Evolutionary conservation across 2,797 vertebrate species (phyloP), one percentile per base, ranked within the genome.

Genomic region (Lepidocolaptes lacrymiger): DNA sequence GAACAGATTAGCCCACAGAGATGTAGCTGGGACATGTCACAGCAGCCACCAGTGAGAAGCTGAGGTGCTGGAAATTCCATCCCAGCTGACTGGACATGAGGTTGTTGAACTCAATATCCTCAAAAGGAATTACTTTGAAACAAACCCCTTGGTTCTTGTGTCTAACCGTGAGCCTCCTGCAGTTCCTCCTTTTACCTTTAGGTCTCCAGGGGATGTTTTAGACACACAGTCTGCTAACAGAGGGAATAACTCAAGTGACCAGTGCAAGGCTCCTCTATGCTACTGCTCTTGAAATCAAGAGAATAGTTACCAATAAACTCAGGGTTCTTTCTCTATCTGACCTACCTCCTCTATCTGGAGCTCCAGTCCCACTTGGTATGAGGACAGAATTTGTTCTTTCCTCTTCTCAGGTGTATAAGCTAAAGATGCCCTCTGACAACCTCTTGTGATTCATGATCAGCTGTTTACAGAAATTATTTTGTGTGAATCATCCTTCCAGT

Each of bases 401-500:
- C 71, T 85, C 75, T 72, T 83, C 71, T 85, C 75, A 83, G 64
- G 80, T 92, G 80, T 92, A 73, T 88, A 88, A 85, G 4, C 27
- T 64, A 24, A 81, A 76, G 55, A 66, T 56, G 64, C 24, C 69
- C 56, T 84, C 75, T 89, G 77, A 66, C 73, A 92, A 54, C 48
- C 18, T 43, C 66, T 22, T 67, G 32, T 91, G 95, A 95, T 83
- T 94, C 87, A 84, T 14, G 5, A 91, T 74, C 73, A 80, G 24
- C 39, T 86, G 84, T 79, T 94, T 62, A 77, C 86, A 89, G 84
- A 58, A 91, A 88, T 89, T 44, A 46, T 6, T 27, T 46, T 5
- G 21, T 12, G 68, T 89, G 91, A 95, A 83, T 91, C 91, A 96
- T 74, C 69, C 36, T 76, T 74, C 48, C 61, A 89, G 6, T 62